phyloP scores from a whole-genome alignment of 2,797 vertebrate genomes.

The Diceros bicornis region DNA sequence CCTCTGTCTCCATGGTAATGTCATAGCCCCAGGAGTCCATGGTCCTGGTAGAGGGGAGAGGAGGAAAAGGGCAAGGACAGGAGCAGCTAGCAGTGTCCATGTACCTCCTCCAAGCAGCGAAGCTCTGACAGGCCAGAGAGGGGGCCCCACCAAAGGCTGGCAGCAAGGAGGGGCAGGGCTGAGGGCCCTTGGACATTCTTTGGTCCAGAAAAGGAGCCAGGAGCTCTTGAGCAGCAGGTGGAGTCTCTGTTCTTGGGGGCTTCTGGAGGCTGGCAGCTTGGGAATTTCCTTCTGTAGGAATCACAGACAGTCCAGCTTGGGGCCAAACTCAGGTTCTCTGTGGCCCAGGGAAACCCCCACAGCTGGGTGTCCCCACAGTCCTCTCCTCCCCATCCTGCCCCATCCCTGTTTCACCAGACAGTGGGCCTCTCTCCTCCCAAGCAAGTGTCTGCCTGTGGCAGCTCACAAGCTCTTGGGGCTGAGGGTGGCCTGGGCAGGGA shows the following conservation, averaged over 20 bases:
- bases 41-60: background rate
- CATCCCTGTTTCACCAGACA: background rate
- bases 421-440: background rate
- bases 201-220: background rate
- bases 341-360: background rate
- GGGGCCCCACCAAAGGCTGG: background rate
- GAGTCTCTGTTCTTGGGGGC: background rate
- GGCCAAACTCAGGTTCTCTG: background rate
- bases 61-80: constrained; percentile 53
- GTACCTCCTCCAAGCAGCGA: background rate
- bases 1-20: constrained; percentile 63
- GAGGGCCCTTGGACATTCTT: background rate
- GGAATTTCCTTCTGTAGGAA: background rate
- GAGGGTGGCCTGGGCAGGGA: too few species aligned
- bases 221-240: background rate
- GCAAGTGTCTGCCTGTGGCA: background rate
- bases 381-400: background rate
- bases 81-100: background rate
- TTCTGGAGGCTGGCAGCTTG: background rate
- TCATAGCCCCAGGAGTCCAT: background rate
- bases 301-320: background rate
- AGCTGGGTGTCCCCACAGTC: background rate
- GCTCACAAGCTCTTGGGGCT: background rate
- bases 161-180: accelerated
- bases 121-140: background rate